phyloP scores from a whole-genome alignment of 64 coral and sea anemone species.

The Stichodactyla helianthus region DNA sequence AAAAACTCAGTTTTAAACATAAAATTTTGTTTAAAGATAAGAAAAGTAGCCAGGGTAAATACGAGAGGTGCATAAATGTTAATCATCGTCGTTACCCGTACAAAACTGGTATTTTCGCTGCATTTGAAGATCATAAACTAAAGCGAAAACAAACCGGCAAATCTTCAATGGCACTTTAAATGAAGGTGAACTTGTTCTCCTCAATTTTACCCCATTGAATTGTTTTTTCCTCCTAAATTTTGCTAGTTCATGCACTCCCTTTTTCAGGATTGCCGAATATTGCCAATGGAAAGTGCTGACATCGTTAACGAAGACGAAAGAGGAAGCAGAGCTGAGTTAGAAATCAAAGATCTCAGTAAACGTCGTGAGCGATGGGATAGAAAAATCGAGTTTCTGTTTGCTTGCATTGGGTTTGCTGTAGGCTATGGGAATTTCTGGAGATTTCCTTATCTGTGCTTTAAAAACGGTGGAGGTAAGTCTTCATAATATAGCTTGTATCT shows the following conservation, averaged over 20 bases:
- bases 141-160: neutral
- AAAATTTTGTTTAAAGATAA: neutral
- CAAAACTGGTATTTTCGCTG: neutral
- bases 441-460: constrained; percentile 68
- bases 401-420: constrained; percentile 65
- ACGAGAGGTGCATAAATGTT: neutral
- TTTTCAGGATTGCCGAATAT: neutral
- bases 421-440: constrained; percentile 78
- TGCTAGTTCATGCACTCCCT: neutral
- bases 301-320: neutral
- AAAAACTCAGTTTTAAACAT: neutral
- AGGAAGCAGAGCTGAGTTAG: neutral
- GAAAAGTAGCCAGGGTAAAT: neutral
- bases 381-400: constrained; percentile 66
- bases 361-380: constrained; percentile 55
- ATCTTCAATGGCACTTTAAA: neutral
- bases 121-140: constrained; percentile 5
- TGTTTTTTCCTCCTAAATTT: too few species aligned
- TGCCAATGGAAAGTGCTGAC: neutral
- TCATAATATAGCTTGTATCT: too few species aligned
- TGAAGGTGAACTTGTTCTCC: neutral
- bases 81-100: neutral
- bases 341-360: neutral
- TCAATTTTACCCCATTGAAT: too few species aligned
- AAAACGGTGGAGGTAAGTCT: constrained; percentile 56